Evolutionary conservation across 2,888 invertebrate species (phyloP).

Genomic region (Keiferia lycopersicella): DNA sequence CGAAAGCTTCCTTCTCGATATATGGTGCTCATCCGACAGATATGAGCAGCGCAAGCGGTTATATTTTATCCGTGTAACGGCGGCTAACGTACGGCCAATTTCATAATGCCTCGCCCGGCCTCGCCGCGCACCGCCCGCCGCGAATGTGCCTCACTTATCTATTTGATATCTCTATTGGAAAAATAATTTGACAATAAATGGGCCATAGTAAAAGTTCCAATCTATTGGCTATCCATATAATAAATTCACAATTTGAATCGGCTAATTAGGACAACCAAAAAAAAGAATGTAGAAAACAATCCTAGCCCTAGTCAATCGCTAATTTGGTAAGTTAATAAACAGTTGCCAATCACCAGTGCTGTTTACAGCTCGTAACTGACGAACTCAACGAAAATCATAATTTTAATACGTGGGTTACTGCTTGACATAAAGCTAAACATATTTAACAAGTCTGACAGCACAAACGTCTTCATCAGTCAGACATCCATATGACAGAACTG

Average conservation of each 20-base stretch:
- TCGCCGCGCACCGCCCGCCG: constrained; percentile 48
- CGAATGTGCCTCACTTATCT: constrained; percentile 79
- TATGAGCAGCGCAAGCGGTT: constrained; percentile 75
- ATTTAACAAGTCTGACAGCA: constrained; percentile 6
- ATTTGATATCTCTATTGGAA: constrained; percentile 79
- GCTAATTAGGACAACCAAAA: too few relatives aligned
- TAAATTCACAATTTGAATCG: neutral
- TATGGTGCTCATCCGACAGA: constrained; percentile 63
- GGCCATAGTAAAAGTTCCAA: neutral
- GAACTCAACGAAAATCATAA: neutral
- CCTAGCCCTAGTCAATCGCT: too few relatives aligned
- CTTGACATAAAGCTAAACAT: constrained; percentile 1
- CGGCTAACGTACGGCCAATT: constrained; percentile 80
- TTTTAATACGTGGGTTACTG: neutral
- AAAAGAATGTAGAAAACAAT: too few relatives aligned
- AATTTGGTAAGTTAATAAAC: too few relatives aligned
- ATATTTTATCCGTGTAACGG: constrained; percentile 81
- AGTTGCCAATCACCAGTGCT: too few relatives aligned
- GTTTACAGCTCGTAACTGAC: too few relatives aligned
- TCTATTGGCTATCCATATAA: neutral
- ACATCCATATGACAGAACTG: constrained; percentile 24
- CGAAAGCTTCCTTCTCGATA: constrained; percentile 24
- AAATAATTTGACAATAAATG: constrained; percentile 66
- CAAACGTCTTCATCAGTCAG: constrained; percentile 6
- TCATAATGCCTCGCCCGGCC: constrained; percentile 73